Evolutionary conservation across 2,888 invertebrate genomes (phyloP).

Genomic region (Microctonus hyperodae): DNA sequence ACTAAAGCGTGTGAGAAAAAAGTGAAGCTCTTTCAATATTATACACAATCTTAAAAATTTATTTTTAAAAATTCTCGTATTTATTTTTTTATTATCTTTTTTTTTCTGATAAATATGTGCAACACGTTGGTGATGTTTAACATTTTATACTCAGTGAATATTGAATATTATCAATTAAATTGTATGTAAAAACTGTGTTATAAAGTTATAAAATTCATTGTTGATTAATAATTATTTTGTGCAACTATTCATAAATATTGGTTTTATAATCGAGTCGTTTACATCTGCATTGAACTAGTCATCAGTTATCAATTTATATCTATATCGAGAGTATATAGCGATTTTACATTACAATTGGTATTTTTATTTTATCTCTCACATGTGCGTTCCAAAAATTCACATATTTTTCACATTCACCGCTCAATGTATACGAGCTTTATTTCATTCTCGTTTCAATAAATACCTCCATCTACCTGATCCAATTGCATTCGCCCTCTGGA

Average conservation of each 20-base stretch:
- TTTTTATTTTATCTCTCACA: neutral
- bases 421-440: slow-evolving; percentile 14
- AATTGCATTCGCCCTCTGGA: slow-evolving; percentile 29
- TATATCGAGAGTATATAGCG: no score
- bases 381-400: neutral
- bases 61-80: neutral
- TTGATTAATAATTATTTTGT: neutral
- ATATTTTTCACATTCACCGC: neutral
- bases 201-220: neutral
- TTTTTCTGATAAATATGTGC: no score
- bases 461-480: slow-evolving; percentile 17
- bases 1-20: neutral
- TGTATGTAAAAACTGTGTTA: no score
- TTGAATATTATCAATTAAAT: no score
- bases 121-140: no score
- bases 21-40: no score
- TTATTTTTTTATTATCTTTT: neutral
- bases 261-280: slow-evolving; percentile 1
- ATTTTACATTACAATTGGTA: neutral
- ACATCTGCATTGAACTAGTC: neutral
- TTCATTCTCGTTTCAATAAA: slow-evolving; percentile 32
- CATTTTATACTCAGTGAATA: no score
- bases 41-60: neutral
- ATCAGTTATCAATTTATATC: neutral
- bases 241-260: neutral